phyloP scores from a whole-genome alignment of 2,113 vertebrate genomes.

The Solea solea region DNA sequence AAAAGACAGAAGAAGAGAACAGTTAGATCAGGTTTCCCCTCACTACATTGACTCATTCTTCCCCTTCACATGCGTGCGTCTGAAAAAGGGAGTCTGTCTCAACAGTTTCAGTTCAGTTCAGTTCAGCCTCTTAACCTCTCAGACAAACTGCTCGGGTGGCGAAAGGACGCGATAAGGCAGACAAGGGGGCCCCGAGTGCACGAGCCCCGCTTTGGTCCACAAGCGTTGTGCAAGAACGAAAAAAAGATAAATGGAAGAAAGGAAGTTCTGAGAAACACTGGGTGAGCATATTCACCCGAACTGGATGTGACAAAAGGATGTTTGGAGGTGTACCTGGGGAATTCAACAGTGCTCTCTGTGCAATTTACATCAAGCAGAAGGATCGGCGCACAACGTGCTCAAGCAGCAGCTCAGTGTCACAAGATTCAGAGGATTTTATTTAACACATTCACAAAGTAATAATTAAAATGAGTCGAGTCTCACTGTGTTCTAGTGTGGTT shows the following conservation, averaged over 20 bases:
- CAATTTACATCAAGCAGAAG: not conserved
- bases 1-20: slow-evolving; percentile 76
- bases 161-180: slow-evolving; percentile 55
- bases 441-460: too few relatives aligned
- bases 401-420: too few relatives aligned
- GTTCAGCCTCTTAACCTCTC: slow-evolving; percentile 44
- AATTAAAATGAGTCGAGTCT: too few relatives aligned
- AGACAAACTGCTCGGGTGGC: slow-evolving; percentile 51
- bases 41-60: slow-evolving; percentile 82
- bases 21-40: slow-evolving; percentile 78
- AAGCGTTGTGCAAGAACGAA: slow-evolving; percentile 51
- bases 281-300: not conserved
- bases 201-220: slow-evolving; percentile 24
- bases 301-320: slow-evolving; percentile 45
- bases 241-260: not conserved
- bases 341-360: slow-evolving; percentile 36
- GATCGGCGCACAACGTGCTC: not conserved
- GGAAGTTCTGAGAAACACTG: slow-evolving; percentile 46
- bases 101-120: slow-evolving; percentile 76
- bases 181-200: slow-evolving; percentile 38
- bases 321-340: slow-evolving; percentile 49
- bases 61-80: slow-evolving; percentile 64
- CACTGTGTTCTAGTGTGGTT: too few relatives aligned
- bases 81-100: slow-evolving; percentile 73
- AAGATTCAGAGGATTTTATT: too few relatives aligned